These are phyloP conservation scores for Poeciliopsis prolifica DNA, from an alignment of 2,113 vertebrate genomes.

Conservation along the genomic window DNA sequence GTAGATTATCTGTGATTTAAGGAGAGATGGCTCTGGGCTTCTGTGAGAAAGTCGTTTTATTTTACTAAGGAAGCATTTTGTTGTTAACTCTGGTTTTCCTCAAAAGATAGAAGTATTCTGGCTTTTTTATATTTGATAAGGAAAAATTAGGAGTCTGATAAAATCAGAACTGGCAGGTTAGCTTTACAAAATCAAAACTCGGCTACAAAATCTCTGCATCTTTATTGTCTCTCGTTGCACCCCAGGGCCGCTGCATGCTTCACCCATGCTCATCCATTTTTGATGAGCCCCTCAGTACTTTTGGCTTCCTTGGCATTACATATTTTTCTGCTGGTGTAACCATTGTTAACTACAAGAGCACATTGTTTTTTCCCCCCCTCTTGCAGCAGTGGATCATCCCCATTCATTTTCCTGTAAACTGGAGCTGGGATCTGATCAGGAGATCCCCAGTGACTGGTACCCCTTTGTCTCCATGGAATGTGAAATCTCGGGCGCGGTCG, in stretches of 20 bases:
- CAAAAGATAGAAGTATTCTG: no score
- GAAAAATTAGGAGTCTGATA: no score
- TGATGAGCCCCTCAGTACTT: neutral
- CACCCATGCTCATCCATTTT: neutral
- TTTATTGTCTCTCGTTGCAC: neutral
- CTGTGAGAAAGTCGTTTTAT: no score
- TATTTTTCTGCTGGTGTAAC: neutral
- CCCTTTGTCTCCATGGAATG: slow-evolving; percentile 92
- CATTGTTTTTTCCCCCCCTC: slow-evolving; percentile 18
- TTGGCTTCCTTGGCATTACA: neutral
- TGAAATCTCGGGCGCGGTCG: slow-evolving; percentile 82
- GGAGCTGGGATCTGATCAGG: slow-evolving; percentile 95
- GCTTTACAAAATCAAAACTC: no score
- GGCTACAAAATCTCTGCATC: no score
- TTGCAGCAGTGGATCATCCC: slow-evolving; percentile 88
- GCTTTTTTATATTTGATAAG: no score
- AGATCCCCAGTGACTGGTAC: slow-evolving; percentile 92
- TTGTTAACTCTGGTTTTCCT: no score
- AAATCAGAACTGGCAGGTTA: no score
- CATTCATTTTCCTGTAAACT: slow-evolving; percentile 94
- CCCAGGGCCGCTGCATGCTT: neutral
- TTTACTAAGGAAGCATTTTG: no score
- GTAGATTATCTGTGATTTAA: no score
- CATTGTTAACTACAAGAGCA: slow-evolving; percentile 23
- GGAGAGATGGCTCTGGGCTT: no score